Conservation (phyloP, 2,888 invertebrate species). For the Laspeyria flexula region DNA sequence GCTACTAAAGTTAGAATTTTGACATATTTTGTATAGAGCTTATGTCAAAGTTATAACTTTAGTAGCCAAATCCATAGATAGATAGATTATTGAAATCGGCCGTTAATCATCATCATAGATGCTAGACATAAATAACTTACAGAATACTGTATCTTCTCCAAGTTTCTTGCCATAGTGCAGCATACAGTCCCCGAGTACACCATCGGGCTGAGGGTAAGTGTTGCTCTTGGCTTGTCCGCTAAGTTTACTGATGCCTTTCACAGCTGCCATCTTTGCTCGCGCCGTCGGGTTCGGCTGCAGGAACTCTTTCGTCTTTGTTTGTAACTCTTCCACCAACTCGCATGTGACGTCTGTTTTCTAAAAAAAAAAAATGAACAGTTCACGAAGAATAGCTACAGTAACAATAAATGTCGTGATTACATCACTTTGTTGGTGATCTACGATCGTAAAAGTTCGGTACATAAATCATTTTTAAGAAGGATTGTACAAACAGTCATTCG, state of each 20-base stretch:
- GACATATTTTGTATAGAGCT: too few species aligned
- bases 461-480: conserved; percentile 18
- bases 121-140: conserved; percentile 86
- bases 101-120: too few species aligned
- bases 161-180: conserved; percentile 97
- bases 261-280: conserved; percentile 97
- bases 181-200: conserved; percentile 98
- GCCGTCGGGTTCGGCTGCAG: conserved; percentile 99
- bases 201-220: conserved; percentile 99
- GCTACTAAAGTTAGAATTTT: too few species aligned
- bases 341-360: conserved; percentile 99
- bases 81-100: too few species aligned
- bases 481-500: conserved; percentile 6
- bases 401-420: not conserved
- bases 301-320: conserved; percentile 98
- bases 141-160: conserved; percentile 97
- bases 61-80: too few species aligned
- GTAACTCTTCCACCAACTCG: conserved; percentile 98
- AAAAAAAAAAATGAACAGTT: conserved; percentile 31
- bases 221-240: conserved; percentile 98
- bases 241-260: conserved; percentile 98
- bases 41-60: too few species aligned
- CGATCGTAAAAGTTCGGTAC: conserved; percentile 7
- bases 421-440: not conserved
- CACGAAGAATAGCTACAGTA: not conserved